Percentiles rank a stretch among this genome's conserved stretches.
Evolutionary conservation across 2,888 invertebrate species (phyloP).

Genomic region (Latrodectus hesperus): DNA sequence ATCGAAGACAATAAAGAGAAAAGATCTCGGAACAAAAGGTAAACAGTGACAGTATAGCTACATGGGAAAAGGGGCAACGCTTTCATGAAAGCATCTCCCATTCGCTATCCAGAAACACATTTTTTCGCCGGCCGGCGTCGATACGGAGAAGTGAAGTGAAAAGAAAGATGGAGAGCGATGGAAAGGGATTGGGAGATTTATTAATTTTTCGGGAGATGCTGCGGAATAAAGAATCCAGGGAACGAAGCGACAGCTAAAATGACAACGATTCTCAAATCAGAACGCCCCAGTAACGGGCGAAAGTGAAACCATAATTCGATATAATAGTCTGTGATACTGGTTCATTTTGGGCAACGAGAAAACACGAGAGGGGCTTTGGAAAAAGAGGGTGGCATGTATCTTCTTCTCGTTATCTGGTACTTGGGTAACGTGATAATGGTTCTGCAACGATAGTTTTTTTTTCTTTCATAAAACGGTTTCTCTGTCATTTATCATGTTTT

Average conservation of each 20-base stretch:
- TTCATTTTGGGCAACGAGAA: constrained; percentile 30
- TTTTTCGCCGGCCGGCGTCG: background rate
- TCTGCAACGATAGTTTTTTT: constrained; percentile 13
- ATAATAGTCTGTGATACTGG: constrained; percentile 47
- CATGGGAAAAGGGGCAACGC: background rate
- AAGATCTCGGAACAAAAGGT: background rate
- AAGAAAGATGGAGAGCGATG: constrained; percentile 10
- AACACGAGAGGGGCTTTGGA: constrained; percentile 8
- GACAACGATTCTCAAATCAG: constrained; percentile 59
- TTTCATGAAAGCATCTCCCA: background rate
- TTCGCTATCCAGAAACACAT: too few relatives aligned
- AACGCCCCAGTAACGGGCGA: constrained; percentile 37
- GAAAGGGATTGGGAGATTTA: constrained; percentile 35
- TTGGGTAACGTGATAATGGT: constrained; percentile 61
- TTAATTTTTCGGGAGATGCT: constrained; percentile 36
- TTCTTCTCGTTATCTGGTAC: constrained; percentile 60
- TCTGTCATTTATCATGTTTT: constrained; percentile 32
- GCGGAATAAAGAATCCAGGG: constrained; percentile 32
- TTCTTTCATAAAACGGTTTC: constrained; percentile 26
- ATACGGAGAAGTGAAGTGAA: constrained; percentile 26
- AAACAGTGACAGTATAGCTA: background rate
- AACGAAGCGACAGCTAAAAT: constrained; percentile 43
- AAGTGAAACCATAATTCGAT: constrained; percentile 63
- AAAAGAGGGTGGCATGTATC: constrained; percentile 21
- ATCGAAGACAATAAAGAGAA: constrained; percentile 1